Conservation (phyloP, 2,888 invertebrate genomes). For the Dynastes tityus region DNA sequence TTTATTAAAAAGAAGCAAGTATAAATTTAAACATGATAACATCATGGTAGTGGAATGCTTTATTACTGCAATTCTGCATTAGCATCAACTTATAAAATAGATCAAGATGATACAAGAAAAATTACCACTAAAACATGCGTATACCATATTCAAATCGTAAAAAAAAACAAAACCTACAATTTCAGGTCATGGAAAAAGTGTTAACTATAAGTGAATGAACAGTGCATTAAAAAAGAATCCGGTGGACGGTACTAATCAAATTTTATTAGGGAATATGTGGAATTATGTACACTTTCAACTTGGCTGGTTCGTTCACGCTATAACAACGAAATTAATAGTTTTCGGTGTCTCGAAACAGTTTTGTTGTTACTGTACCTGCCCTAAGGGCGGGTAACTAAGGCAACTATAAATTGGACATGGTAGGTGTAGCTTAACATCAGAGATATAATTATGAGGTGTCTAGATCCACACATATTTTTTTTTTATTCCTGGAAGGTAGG, state of each 20-base stretch:
- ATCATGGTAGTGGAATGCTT: neutral
- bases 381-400: conserved; percentile 46
- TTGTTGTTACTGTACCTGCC: conserved; percentile 43
- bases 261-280: conserved; percentile 37
- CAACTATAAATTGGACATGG: conserved; percentile 53
- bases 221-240: conserved; percentile 15
- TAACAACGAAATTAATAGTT: conserved; percentile 51
- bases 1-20: neutral
- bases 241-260: conserved; percentile 27
- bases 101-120: too few species aligned
- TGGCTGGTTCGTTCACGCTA: conserved; percentile 43
- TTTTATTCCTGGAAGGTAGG: conserved; percentile 38
- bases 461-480: conserved; percentile 52
- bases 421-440: conserved; percentile 54
- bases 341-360: conserved; percentile 29
- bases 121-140: neutral
- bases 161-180: conserved; percentile 24
- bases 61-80: too few species aligned
- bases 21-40: neutral
- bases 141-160: neutral
- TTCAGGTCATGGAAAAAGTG: conserved; percentile 34
- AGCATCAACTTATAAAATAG: too few species aligned
- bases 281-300: conserved; percentile 37
- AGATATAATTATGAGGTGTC: conserved; percentile 57
- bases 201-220: conserved; percentile 36